Evolutionary conservation across 2,888 invertebrate genomes (phyloP).

Genomic region (Acrocera orbiculus): DNA sequence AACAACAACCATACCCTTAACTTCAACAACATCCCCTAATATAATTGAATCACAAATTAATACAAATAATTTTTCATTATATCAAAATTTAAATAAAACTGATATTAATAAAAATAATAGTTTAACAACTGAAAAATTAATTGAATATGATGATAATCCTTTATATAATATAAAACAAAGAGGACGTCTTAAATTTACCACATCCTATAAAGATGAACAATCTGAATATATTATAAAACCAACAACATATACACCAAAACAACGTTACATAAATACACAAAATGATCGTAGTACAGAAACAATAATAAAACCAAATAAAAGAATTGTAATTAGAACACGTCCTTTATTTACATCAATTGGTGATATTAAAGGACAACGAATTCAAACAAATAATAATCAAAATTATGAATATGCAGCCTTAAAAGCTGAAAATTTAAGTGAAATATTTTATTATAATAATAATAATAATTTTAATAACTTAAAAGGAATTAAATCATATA

Average conservation of each 20-base stretch:
- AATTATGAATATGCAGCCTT: constrained; percentile 9
- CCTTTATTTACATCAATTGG: too few species aligned
- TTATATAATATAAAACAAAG: too few species aligned
- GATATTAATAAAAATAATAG: too few species aligned
- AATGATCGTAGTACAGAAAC: constrained; percentile 10
- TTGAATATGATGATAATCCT: constrained; percentile 13
- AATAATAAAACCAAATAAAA: constrained; percentile 1
- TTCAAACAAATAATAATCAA: too few species aligned
- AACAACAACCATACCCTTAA: constrained; percentile 1
- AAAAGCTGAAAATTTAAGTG: constrained; percentile 6
- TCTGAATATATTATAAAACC: constrained; percentile 22
- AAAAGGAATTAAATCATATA: not conserved
- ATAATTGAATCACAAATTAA: not conserved
- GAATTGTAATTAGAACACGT: too few species aligned
- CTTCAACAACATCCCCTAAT: constrained; percentile 6
- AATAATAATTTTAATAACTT: too few species aligned
- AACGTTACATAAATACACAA: constrained; percentile 15
- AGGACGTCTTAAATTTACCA: constrained; percentile 27
- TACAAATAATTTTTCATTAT: too few species aligned
- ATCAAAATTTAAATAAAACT: too few species aligned
- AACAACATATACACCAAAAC: constrained; percentile 28
- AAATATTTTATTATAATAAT: too few species aligned
- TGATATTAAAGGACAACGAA: too few species aligned
- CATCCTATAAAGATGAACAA: constrained; percentile 18
- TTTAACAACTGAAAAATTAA: too few species aligned